phyloP scores from a whole-genome alignment of 2,797 vertebrate genomes.

The Microhierax caerulescens region DNA sequence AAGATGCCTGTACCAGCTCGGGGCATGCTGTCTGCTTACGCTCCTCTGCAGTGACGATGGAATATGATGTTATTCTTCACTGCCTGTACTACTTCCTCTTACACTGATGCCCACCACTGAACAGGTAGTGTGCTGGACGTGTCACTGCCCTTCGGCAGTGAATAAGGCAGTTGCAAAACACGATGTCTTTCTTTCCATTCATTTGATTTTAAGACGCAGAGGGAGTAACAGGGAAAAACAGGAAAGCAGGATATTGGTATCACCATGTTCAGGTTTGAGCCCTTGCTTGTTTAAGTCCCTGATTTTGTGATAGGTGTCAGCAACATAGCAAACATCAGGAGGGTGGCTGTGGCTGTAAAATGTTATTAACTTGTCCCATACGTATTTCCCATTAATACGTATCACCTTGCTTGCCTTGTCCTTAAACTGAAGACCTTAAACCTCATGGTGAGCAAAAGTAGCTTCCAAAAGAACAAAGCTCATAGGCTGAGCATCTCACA shows the following conservation, averaged over 20 bases:
- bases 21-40: neutral
- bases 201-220: neutral
- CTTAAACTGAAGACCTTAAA: neutral
- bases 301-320: neutral
- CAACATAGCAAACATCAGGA: neutral
- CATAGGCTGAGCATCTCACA: neutral
- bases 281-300: neutral
- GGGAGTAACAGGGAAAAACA: neutral
- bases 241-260: neutral
- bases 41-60: neutral
- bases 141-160: neutral
- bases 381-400: neutral
- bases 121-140: neutral
- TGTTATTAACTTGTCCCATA: neutral
- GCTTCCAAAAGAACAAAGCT: neutral
- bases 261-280: neutral
- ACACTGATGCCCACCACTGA: neutral
- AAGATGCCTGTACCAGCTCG: accelerated
- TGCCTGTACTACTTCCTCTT: neutral
- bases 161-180: neutral
- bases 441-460: neutral
- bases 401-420: neutral
- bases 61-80: neutral
- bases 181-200: no score
- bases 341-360: neutral